Percentiles rank a stretch among this genome's conserved stretches.
Evolutionary conservation across 2,888 invertebrate species (phyloP).

Genomic region (Microctonus aethiopoides): DNA sequence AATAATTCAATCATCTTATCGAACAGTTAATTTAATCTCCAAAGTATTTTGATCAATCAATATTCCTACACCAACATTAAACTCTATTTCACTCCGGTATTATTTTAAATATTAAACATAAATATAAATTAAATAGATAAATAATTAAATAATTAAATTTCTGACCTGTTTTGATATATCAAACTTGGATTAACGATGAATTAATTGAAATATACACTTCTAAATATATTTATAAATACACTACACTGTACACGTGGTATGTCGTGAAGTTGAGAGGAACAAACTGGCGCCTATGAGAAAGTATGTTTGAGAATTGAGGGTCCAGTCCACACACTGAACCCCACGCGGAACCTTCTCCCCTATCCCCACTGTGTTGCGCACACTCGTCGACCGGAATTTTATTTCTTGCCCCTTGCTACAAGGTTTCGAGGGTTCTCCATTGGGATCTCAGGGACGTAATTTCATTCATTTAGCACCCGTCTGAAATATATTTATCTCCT

Average conservation of each 20-base stretch:
- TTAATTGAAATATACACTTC: neutral
- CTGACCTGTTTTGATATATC: neutral
- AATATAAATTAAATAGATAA: too few relatives aligned
- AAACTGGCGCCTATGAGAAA: conserved; percentile 17
- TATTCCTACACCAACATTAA: too few relatives aligned
- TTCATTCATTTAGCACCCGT: neutral
- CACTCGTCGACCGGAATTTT: conserved; percentile 26
- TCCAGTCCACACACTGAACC: conserved; percentile 27
- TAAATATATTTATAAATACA: neutral
- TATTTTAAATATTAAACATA: too few relatives aligned
- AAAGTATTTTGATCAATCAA: too few relatives aligned
- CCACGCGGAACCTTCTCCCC: conserved; percentile 26
- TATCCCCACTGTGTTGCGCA: conserved; percentile 29
- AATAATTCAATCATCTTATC: neutral
- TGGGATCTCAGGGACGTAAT: conserved; percentile 23
- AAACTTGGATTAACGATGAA: too few relatives aligned
- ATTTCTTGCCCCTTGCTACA: conserved; percentile 34
- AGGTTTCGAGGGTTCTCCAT: conserved; percentile 28
- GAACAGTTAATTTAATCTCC: neutral
- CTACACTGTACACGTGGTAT: conserved; percentile 7
- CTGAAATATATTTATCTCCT: too few relatives aligned
- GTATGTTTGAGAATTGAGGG: conserved; percentile 1
- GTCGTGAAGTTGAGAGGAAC: neutral
- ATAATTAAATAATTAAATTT: neutral
- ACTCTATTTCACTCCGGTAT: too few relatives aligned